These are phyloP conservation scores for Chaetodon auriga DNA, from an alignment of 2,113 vertebrate genomes.

Conservation along the genomic window DNA sequence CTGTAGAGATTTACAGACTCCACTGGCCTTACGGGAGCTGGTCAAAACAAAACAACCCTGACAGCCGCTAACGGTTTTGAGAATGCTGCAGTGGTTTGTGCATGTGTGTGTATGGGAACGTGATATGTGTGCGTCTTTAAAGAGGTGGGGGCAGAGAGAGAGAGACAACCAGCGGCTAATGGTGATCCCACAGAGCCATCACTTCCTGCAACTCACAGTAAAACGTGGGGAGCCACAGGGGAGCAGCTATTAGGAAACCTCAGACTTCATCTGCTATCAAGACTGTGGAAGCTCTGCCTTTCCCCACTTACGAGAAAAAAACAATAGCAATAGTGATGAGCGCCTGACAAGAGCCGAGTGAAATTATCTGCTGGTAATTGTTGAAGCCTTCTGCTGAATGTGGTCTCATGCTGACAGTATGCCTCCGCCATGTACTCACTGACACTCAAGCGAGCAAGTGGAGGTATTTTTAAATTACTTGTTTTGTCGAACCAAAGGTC, in stretches of 20 bases:
- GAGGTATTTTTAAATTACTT: neutral
- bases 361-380: neutral
- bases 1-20: conserved; percentile 52
- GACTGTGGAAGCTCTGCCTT: conserved; percentile 1
- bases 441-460: neutral
- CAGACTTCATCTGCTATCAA: conserved; percentile 43
- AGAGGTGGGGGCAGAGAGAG: no score
- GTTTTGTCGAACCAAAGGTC: neutral
- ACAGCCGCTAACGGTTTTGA: conserved; percentile 48
- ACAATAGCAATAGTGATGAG: neutral
- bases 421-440: neutral
- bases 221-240: conserved; percentile 41
- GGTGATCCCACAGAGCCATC: conserved; percentile 60
- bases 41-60: conserved; percentile 57
- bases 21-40: conserved; percentile 49
- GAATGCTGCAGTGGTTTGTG: conserved; percentile 37
- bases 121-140: conserved; percentile 5
- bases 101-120: neutral
- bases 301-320: neutral
- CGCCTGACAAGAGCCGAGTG: neutral
- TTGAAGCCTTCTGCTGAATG: neutral
- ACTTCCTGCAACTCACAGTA: conserved; percentile 46
- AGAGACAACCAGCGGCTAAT: conserved; percentile 61
- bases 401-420: neutral
- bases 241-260: conserved; percentile 52